A percentile compares a stretch with the other conserved stretches of the same genome.
Conservation (phyloP, 2,113 vertebrate species). For the Laterallus jamaicensis region DNA sequence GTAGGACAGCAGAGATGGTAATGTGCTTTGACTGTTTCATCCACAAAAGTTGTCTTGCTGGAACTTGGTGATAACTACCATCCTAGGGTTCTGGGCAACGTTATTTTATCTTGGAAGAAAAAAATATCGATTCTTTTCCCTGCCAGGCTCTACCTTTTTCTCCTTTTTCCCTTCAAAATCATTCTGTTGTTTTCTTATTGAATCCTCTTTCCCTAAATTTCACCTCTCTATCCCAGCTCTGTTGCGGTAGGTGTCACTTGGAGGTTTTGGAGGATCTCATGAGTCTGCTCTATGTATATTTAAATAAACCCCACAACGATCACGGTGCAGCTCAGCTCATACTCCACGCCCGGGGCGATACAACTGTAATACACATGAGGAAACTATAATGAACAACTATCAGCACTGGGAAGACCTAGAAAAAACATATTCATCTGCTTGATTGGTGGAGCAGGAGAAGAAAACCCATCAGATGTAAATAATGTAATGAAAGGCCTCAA, state of each 20-base stretch:
- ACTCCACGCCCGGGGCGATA: accelerated
- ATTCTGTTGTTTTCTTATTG: background rate
- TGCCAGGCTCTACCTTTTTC: background rate
- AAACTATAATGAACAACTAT: background rate
- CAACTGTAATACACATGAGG: background rate
- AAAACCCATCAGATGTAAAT: background rate
- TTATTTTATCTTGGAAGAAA: background rate
- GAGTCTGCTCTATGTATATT: background rate
- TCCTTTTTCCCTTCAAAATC: background rate
- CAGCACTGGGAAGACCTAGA: background rate
- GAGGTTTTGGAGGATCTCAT: background rate
- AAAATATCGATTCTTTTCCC: background rate
- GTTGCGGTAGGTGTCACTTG: background rate
- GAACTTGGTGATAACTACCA: background rate
- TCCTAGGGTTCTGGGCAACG: background rate
- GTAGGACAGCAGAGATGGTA: background rate
- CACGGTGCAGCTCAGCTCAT: background rate
- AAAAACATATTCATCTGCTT: background rate
- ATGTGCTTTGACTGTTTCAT: background rate
- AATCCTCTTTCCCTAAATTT: background rate
- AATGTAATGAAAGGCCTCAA: background rate
- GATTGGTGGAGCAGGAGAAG: background rate
- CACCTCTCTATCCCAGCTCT: background rate
- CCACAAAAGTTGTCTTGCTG: background rate
- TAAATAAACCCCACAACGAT: background rate